Percentiles rank a stretch among this genome's conserved stretches.
Conservation (phyloP, 2,888 invertebrate genomes). For the Nymphalis polychloros region DNA sequence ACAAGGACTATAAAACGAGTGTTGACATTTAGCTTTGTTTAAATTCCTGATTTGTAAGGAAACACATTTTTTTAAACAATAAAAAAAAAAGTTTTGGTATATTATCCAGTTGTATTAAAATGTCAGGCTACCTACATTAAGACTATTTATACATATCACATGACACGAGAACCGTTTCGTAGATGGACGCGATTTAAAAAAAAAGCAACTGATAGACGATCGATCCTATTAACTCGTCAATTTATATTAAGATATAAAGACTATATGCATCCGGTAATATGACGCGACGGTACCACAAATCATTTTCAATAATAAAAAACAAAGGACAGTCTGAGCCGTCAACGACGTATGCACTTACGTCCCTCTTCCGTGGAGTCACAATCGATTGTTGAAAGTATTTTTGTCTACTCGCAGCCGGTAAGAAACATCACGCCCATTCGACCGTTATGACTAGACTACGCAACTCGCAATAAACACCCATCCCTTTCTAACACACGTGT, state of each 20-base stretch:
- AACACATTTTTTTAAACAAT: not conserved
- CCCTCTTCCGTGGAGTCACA: slow-evolving; percentile 56
- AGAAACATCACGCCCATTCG: slow-evolving; percentile 82
- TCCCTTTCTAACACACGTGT: slow-evolving; percentile 75
- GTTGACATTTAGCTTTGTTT: not conserved
- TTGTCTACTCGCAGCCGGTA: slow-evolving; percentile 78
- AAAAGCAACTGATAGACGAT: not conserved
- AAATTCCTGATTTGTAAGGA: not conserved
- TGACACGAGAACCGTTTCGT: not conserved
- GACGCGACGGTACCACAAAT: slow-evolving; percentile 1
- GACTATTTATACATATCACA: not conserved
- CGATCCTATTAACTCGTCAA: not conserved
- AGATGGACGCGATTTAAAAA: not conserved
- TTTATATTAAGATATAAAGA: slow-evolving; percentile 3
- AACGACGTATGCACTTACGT: slow-evolving; percentile 56
- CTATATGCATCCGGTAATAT: not conserved
- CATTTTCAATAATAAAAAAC: not conserved
- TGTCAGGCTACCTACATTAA: not conserved
- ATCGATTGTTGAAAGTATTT: slow-evolving; percentile 81
- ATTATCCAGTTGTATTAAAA: not conserved
- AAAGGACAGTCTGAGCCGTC: not conserved
- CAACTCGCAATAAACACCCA: slow-evolving; percentile 72
- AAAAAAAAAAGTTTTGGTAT: not conserved
- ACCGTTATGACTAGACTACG: slow-evolving; percentile 80
- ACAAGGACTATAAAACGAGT: slow-evolving; percentile 1